Conservation (phyloP, 2,797 vertebrate species). For the Periparus ater region DNA sequence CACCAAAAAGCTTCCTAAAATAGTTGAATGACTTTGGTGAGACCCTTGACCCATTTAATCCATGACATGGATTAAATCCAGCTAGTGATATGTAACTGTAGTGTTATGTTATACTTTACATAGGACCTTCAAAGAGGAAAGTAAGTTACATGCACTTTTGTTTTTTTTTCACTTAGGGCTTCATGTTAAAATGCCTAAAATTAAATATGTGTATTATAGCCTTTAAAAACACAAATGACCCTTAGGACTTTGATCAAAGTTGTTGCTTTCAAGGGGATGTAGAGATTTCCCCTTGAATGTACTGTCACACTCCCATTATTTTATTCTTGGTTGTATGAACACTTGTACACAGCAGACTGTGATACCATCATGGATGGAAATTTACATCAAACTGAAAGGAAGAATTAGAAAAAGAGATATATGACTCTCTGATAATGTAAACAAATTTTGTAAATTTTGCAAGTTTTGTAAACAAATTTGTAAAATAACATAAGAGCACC, state of each 20-base stretch:
- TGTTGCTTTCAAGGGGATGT: background rate
- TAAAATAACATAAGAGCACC: background rate
- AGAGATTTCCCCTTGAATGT: background rate
- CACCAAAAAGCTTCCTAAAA: background rate
- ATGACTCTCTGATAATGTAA: background rate
- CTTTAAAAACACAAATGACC: background rate
- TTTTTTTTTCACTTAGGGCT: background rate
- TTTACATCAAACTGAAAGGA: background rate
- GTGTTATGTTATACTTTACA: background rate
- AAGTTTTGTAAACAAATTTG: background rate
- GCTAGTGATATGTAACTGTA: background rate
- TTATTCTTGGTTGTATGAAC: background rate
- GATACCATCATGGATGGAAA: background rate
- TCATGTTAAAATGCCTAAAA: background rate
- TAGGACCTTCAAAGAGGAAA: background rate
- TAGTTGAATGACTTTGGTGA: background rate
- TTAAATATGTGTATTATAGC: background rate
- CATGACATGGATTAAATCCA: background rate
- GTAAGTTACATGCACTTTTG: background rate
- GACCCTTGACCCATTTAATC: background rate
- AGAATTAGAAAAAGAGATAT: background rate
- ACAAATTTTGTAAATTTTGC: too few relatives aligned
- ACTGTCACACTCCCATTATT: fast-evolving
- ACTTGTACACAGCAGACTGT: background rate
- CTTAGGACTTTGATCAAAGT: background rate